phyloP scores from a whole-genome alignment of 2,888 invertebrate species.

The Tanytarsus gracilentus region DNA sequence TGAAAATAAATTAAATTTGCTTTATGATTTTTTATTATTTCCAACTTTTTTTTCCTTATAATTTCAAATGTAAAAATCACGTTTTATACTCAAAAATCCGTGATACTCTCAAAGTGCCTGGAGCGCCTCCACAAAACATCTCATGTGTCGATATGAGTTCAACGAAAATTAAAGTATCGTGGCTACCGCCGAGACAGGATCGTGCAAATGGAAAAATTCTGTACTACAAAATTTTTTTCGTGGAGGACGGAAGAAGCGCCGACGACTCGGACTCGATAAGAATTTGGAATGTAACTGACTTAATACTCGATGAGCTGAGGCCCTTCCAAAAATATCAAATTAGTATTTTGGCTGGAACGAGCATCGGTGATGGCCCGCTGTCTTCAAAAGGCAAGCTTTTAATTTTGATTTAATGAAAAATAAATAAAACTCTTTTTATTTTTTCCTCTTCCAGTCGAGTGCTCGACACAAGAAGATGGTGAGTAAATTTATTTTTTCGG shows the following conservation, averaged over 20 bases:
- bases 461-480: conserved; percentile 98
- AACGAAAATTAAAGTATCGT: conserved; percentile 78
- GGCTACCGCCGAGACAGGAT: conserved; percentile 88
- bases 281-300: conserved; percentile 62
- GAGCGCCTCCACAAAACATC: conserved; percentile 93
- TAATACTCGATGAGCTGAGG: conserved; percentile 79
- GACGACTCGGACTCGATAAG: conserved; percentile 73
- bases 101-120: conserved; percentile 65
- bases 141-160: conserved; percentile 80
- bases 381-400: conserved; percentile 53
- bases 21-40: too few species aligned
- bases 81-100: background rate
- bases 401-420: too few species aligned
- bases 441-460: conserved; percentile 84
- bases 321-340: conserved; percentile 95
- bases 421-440: too few species aligned
- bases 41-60: background rate
- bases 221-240: conserved; percentile 89
- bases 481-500: conserved; percentile 38
- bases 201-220: conserved; percentile 86
- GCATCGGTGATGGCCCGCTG: conserved; percentile 90
- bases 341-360: conserved; percentile 93
- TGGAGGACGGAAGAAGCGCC: conserved; percentile 75
- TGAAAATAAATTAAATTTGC: background rate
- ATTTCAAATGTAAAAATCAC: background rate